Evolutionary conservation across 1,140 invertebrate species (phyloP).

Genomic region (Cherax quadricarinatus): DNA sequence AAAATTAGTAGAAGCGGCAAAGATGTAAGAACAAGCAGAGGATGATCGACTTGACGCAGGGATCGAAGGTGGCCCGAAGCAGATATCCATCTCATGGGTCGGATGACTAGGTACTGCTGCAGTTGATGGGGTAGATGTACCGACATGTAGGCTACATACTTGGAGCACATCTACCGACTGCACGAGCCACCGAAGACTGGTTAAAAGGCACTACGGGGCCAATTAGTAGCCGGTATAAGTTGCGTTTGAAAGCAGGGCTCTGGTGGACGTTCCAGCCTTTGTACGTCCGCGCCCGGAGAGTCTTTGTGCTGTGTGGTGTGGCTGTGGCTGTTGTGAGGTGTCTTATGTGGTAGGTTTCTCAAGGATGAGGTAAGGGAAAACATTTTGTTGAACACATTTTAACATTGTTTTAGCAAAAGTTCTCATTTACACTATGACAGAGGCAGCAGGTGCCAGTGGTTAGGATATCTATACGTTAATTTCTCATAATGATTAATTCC

Average conservation of each 20-base stretch:
- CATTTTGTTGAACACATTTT: too few species aligned
- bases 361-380: neutral
- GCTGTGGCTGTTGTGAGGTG: neutral
- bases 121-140: slow-evolving; percentile 12
- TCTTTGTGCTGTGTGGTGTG: neutral
- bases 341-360: neutral
- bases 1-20: slow-evolving; percentile 4
- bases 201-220: slow-evolving; percentile 27
- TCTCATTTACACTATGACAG: too few species aligned
- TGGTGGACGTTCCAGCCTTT: neutral
- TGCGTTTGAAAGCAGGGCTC: neutral
- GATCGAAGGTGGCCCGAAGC: neutral
- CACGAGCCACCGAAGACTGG: slow-evolving; percentile 31
- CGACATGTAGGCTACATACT: neutral
- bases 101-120: neutral
- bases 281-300: neutral
- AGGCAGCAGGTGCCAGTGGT: too few species aligned
- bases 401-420: too few species aligned
- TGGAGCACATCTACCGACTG: neutral
- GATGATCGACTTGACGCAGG: neutral
- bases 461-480: too few species aligned
- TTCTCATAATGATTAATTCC: too few species aligned
- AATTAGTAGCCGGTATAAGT: slow-evolving; percentile 25
- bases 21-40: neutral
- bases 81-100: neutral